phyloP scores from a whole-genome alignment of 2,888 invertebrate species.

The Caenorhabditis virilis region DNA sequence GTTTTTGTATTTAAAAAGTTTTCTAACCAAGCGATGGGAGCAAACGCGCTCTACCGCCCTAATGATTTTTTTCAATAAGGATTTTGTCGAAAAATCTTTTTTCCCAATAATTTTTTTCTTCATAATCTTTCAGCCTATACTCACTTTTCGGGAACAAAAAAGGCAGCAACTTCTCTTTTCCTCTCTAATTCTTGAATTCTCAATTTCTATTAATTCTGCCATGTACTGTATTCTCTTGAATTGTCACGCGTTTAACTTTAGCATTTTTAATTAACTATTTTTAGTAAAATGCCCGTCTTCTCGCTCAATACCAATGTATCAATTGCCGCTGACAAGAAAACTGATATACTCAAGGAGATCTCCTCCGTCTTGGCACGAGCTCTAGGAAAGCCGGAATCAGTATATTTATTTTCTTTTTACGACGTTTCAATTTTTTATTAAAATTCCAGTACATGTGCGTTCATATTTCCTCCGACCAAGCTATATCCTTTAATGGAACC shows the following conservation, averaged over 20 bases:
- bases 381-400: slow-evolving; percentile 54
- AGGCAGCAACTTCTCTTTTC: too few species aligned
- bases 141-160: too few species aligned
- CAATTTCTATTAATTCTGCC: too few species aligned
- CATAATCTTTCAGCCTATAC: too few species aligned
- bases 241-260: neutral
- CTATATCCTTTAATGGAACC: slow-evolving; percentile 46
- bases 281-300: slow-evolving; percentile 41
- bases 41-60: too few species aligned
- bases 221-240: too few species aligned
- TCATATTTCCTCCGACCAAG: slow-evolving; percentile 40
- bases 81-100: too few species aligned
- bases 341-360: slow-evolving; percentile 32
- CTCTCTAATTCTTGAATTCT: too few species aligned
- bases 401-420: slow-evolving; percentile 14
- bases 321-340: slow-evolving; percentile 29
- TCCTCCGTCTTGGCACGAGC: slow-evolving; percentile 41
- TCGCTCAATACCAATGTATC: slow-evolving; percentile 33
- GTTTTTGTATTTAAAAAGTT: too few species aligned
- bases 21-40: too few species aligned
- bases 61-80: too few species aligned
- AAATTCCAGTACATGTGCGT: slow-evolving; percentile 52
- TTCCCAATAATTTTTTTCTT: too few species aligned
- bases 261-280: neutral
- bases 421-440: neutral